These are phyloP conservation scores for Chelonia mydas DNA, from an alignment of 2,797 vertebrate species.

Conservation along the genomic window DNA sequence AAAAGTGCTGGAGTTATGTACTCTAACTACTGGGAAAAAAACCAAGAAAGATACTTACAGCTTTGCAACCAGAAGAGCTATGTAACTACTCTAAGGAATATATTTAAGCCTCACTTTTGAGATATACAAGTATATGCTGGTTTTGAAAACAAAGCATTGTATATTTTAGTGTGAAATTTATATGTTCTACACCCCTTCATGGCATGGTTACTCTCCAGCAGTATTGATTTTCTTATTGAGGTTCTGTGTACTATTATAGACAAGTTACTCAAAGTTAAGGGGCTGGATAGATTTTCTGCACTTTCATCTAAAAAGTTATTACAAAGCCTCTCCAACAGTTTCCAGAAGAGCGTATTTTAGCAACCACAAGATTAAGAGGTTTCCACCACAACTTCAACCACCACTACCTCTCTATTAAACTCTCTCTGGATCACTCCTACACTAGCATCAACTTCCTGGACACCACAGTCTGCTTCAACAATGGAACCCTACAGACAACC, in stretches of 20 bases:
- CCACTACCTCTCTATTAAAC: too few relatives aligned
- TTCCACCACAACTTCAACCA: background rate
- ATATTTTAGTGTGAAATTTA: background rate
- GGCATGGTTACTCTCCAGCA: background rate
- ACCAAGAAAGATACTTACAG: background rate
- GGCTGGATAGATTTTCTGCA: background rate
- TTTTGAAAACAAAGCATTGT: background rate
- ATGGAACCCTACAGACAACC: background rate
- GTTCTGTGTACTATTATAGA: rapidly evolving
- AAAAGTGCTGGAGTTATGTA: background rate
- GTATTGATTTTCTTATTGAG: background rate
- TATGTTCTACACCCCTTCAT: background rate
- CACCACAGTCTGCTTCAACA: too few relatives aligned
- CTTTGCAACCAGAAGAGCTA: background rate
- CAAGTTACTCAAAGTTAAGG: background rate
- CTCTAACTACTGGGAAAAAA: background rate
- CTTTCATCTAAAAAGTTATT: background rate
- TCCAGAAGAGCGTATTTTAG: background rate
- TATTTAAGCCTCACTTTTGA: background rate
- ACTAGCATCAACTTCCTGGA: too few relatives aligned
- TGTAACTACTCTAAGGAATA: background rate
- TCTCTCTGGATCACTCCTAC: too few relatives aligned
- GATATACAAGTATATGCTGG: background rate
- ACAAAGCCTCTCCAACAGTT: background rate
- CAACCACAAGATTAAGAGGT: background rate